phyloP scores from a whole-genome alignment of 2,888 invertebrate genomes.

The Heliconius hortense region DNA sequence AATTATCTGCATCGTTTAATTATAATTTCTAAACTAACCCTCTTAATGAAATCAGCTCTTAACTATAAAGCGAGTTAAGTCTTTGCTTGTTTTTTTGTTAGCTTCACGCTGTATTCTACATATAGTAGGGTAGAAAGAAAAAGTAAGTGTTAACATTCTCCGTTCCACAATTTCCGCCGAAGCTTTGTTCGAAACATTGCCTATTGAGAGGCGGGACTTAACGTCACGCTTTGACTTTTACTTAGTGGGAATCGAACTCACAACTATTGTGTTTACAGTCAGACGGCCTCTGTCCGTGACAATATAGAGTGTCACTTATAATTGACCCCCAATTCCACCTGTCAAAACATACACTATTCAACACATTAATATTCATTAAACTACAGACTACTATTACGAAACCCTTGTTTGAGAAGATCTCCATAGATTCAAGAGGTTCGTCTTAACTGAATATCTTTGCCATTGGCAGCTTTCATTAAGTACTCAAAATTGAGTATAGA shows the following conservation, averaged over 20 bases:
- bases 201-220: no score
- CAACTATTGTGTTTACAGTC: background rate
- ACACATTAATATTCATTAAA: conserved; percentile 20
- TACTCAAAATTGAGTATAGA: conserved; percentile 3
- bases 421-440: conserved; percentile 10
- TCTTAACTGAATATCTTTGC: conserved; percentile 13
- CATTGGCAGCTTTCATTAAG: conserved; percentile 17
- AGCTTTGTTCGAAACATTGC: no score
- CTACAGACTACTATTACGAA: conserved; percentile 9
- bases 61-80: background rate
- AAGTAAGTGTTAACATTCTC: no score
- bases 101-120: background rate
- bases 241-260: background rate
- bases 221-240: background rate
- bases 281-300: no score
- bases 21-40: background rate
- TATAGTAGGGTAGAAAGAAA: no score
- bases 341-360: conserved; percentile 7
- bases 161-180: no score
- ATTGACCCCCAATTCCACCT: background rate
- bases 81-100: background rate
- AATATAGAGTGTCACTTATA: no score
- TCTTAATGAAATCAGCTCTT: background rate
- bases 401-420: conserved; percentile 4
- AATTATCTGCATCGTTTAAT: background rate